Conservation (phyloP, 2,888 invertebrate genomes). For the Scaptomyza polygonia region DNA sequence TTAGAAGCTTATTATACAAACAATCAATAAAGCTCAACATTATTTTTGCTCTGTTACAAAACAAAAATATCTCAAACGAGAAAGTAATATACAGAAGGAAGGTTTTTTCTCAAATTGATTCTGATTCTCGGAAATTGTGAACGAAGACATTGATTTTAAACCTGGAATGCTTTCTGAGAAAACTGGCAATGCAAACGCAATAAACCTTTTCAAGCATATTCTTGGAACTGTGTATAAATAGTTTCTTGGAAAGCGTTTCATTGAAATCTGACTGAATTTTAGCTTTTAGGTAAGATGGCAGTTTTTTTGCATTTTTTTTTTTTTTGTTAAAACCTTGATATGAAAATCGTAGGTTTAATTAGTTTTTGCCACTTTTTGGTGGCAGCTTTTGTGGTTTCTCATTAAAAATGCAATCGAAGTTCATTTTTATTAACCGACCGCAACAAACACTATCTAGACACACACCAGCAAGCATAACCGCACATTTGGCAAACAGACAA, state of each 20-base stretch:
- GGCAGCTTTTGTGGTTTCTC: conserved; percentile 53
- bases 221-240: too few relatives aligned
- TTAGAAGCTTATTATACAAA: too few relatives aligned
- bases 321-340: background rate
- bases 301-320: background rate
- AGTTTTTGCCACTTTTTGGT: conserved; percentile 67
- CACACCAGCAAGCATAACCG: conserved; percentile 18
- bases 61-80: too few relatives aligned
- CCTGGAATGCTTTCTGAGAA: background rate
- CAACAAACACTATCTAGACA: conserved; percentile 27
- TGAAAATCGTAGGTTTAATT: conserved; percentile 60
- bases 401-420: conserved; percentile 65
- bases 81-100: too few relatives aligned
- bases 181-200: background rate
- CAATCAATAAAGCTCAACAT: too few relatives aligned
- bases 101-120: too few relatives aligned
- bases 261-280: background rate
- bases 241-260: background rate
- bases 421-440: conserved; percentile 68
- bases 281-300: background rate
- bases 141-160: too few relatives aligned
- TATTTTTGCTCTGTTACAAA: too few relatives aligned
- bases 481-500: conserved; percentile 44
- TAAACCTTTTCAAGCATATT: background rate
- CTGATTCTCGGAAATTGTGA: too few relatives aligned